A percentile compares a stretch with the other conserved stretches of the same genome.
Conservation (phyloP, 2,113 vertebrate genomes). For the Plectropomus leopardus region DNA sequence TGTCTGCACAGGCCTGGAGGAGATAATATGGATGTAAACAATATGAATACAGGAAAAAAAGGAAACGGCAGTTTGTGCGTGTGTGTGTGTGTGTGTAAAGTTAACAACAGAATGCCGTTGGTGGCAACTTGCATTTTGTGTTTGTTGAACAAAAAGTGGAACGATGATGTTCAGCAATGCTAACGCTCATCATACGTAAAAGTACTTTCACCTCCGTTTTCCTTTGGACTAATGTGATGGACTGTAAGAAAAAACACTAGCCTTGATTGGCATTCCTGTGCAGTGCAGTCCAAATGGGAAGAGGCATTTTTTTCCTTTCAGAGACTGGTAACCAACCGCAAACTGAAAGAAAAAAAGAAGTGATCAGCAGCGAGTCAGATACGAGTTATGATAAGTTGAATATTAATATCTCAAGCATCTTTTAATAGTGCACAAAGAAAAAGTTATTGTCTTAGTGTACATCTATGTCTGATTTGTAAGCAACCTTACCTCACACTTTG, state of each 20-base stretch:
- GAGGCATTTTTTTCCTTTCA: constrained; percentile 94
- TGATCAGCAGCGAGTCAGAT: background rate
- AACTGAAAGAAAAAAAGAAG: constrained; percentile 84
- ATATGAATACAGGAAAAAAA: background rate
- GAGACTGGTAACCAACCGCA: constrained; percentile 91
- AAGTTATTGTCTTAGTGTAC: background rate
- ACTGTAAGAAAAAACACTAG: constrained; percentile 69
- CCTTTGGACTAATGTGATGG: background rate
- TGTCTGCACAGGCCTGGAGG: constrained; percentile 97
- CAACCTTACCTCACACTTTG: constrained; percentile 94
- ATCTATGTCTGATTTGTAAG: background rate
- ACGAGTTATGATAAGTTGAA: background rate
- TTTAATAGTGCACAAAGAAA: background rate
- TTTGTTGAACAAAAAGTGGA: background rate
- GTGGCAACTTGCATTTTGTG: background rate
- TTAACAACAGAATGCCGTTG: too few species aligned
- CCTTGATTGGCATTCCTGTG: constrained; percentile 99
- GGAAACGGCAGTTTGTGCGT: too few species aligned
- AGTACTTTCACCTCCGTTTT: too few species aligned
- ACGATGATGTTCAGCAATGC: background rate
- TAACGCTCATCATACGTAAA: background rate
- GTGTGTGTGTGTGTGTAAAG: too few species aligned
- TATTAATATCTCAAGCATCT: background rate
- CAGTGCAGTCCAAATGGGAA: constrained; percentile 98
- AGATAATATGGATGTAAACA: constrained; percentile 2